Base-by-base conservation (phyloP, 2,888 invertebrate genomes). In the Unio delphinus region DNA sequence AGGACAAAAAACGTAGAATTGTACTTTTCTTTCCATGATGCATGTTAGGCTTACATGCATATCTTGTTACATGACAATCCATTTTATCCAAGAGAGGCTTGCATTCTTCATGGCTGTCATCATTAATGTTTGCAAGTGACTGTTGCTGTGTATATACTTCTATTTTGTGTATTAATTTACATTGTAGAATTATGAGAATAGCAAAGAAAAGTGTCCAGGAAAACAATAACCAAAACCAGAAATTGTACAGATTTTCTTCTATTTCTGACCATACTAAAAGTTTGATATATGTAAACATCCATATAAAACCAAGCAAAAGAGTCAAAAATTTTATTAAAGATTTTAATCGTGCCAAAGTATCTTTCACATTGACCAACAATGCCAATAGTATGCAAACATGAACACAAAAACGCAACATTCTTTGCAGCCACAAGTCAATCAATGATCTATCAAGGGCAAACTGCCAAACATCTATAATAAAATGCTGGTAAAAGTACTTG, bases 371-470 rank as follows among this genome's bases (percentile, higher is more conserved):
- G 20, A 67, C 68, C 11, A 81, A 23, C 20, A 81, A 64, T 20
- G 80, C 79, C 5, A 82, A 2, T 5, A 77, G 55, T 26, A 76
- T 71, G 8, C 83, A 84, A 34, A 79, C 18, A 11, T 79, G 64
- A 61, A 84, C 64, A 63, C 75, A 73, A 17, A 65, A 61, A 30
- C 86, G 65, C 11, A 82, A 56, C 30, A 83, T 8, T 23, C 75
- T 69, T 30, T 82, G 67, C 23, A 71, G 64, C 84, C 84, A 86
- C 57, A 85, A 58, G 62, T 86, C 86, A 69, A 84, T 75, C 57
- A 81, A 63, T 3, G 85, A 84, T 4, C 59, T 65, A 5, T 67
- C 59, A 61, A 81, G 74, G 23, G 58, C 60, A 66, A 74, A 83
- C 18, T 65, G 55, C 26, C 74, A 68, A 55, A 80, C 63, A 64